Evolutionary conservation across 1,140 invertebrate species (phyloP).

Genomic region (Chrysopa pallens): DNA sequence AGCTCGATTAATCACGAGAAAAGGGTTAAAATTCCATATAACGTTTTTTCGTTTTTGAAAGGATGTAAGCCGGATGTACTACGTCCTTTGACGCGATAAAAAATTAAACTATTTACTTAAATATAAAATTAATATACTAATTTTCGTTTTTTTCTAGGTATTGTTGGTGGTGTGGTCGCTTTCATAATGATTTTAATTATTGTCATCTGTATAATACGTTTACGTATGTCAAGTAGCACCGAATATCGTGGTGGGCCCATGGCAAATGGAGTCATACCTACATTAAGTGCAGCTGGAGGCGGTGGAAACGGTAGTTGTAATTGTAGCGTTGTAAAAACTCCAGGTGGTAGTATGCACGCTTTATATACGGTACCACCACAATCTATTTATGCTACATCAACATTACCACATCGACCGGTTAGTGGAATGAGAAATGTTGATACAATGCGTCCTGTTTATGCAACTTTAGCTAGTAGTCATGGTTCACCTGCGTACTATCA

Average conservation of each 20-base stretch:
- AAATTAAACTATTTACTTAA: no score
- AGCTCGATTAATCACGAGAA: no score
- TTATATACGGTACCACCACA: constrained; percentile 29
- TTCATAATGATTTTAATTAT: constrained; percentile 78
- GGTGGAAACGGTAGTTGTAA: constrained; percentile 26
- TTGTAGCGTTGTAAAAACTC: constrained; percentile 30
- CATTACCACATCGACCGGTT: constrained; percentile 37
- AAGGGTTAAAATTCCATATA: no score
- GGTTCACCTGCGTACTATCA: constrained; percentile 21
- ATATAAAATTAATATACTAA: no score
- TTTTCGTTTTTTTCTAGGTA: constrained; percentile 23
- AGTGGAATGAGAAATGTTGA: constrained; percentile 23
- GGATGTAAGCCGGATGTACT: no score
- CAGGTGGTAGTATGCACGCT: constrained; percentile 11
- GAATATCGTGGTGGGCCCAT: constrained; percentile 46
- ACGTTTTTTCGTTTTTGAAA: no score
- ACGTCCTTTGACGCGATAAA: no score
- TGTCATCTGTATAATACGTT: constrained; percentile 68
- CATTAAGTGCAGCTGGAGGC: constrained; percentile 16
- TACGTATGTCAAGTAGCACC: constrained; percentile 37
- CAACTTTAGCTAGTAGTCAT: constrained; percentile 18
- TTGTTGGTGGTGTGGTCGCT: constrained; percentile 76
- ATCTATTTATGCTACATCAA: constrained; percentile 32
- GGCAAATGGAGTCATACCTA: constrained; percentile 30
- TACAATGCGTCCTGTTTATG: constrained; percentile 28